Base-by-base conservation (phyloP, 2,888 invertebrate genomes). In the Polietes domitor region DNA sequence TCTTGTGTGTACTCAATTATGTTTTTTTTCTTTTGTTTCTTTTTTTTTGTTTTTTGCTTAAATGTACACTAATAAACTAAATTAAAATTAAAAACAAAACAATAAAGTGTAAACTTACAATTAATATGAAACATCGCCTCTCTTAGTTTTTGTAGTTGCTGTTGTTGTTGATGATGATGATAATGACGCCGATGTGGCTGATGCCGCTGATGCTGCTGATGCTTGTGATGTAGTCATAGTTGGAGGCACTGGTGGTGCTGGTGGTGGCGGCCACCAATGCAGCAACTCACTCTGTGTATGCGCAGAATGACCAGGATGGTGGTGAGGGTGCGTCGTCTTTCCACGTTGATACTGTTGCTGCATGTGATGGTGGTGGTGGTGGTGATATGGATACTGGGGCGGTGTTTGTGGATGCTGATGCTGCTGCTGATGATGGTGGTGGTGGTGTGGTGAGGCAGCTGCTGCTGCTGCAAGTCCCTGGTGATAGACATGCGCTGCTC, bases 91-190 rank as follows among this genome's bases (percentile, higher is more conserved):
- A 17, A 74, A 74, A 32, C 50, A 26, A 50, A 72, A 43, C 19
- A 63, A 72, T 10, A 37, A 37, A 9, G 10, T 53, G 17, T 83
- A 80, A 85, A 85, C 83, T 85, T 86, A 85, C 82, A 68, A 75
- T 89, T 88, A 90, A 88, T 88, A 90, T 89, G 89, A 90, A 88
- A 88, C 88, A 89, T 89, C 90, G 89, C 90, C 89, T 90, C 90
- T 89, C 87, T 90, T 90, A 86, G 88, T 87, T 86, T 86, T 87
- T 87, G 87, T 83, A 72, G 82, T 81, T 82, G 88, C 70, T 76
- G 85, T 53, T 50, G 71, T 65, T 85, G 72, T 55, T 68, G 75
- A 17, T 21, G 77, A 63, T 50, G 80, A 50, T 78, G 76, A 73
- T 32, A 65, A 19, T 50, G 76, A 17, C 47, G 58, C 6, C 17